Evolutionary conservation across 1,140 invertebrate genomes (phyloP).

Genomic region (Spodoptera litura): DNA sequence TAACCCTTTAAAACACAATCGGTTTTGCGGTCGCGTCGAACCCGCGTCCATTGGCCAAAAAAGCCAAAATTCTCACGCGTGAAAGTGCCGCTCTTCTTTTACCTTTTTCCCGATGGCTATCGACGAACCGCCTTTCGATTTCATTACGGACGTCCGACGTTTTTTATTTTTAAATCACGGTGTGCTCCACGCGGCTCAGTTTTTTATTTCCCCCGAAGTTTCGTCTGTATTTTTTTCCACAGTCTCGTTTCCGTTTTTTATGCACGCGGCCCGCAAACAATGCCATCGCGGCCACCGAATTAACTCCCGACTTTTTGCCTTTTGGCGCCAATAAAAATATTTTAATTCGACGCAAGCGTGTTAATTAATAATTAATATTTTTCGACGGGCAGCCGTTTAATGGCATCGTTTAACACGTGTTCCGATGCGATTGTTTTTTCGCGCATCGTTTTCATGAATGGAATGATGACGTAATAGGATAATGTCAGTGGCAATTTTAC

Average conservation of each 20-base stretch:
- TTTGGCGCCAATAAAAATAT: constrained; percentile 85
- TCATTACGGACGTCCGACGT: constrained; percentile 83
- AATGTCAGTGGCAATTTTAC: constrained; percentile 85
- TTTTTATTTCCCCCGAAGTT: constrained; percentile 73
- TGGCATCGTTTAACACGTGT: constrained; percentile 81
- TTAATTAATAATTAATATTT: constrained; percentile 86
- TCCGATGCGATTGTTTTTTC: constrained; percentile 82
- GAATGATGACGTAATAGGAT: constrained; percentile 85
- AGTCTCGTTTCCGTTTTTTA: constrained; percentile 78
- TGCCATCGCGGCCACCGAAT: constrained; percentile 82
- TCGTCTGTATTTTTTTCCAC: constrained; percentile 77
- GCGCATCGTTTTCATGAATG: constrained; percentile 83
- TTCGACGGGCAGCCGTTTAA: constrained; percentile 77
- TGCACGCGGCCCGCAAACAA: constrained; percentile 82
- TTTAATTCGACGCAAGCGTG: constrained; percentile 80
- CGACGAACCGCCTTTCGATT: constrained; percentile 85
- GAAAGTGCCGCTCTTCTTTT: constrained; percentile 83
- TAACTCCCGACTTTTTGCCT: constrained; percentile 83
- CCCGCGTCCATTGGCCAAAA: constrained; percentile 73
- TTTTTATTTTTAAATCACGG: constrained; percentile 86
- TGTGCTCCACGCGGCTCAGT: constrained; percentile 72
- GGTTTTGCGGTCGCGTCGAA: constrained; percentile 58
- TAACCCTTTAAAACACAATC: constrained; percentile 68
- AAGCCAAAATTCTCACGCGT: constrained; percentile 84
- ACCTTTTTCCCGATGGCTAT: constrained; percentile 84